These are phyloP conservation scores for Scaeva pyrastri DNA, from an alignment of 2,888 invertebrate genomes.

Conservation along the genomic window DNA sequence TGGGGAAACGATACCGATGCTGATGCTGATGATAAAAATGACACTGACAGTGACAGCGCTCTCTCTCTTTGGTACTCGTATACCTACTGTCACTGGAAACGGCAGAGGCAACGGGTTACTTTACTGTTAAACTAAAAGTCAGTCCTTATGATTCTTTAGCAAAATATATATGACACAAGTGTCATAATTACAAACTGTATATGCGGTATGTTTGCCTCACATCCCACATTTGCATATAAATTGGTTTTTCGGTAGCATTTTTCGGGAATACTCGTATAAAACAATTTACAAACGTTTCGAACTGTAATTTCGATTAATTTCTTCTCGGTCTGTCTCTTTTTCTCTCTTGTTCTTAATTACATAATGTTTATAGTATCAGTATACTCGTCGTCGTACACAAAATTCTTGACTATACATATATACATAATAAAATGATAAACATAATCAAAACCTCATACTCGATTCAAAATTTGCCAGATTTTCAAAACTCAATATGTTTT, in stretches of 20 bases:
- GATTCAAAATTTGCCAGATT: slow-evolving; percentile 6
- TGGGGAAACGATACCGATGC: neutral
- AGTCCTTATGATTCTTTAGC: slow-evolving; percentile 7
- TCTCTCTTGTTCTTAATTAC: slow-evolving; percentile 30
- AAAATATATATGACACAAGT: slow-evolving; percentile 21
- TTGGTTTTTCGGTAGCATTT: slow-evolving; percentile 68
- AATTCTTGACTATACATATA: neutral
- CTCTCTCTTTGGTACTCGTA: neutral
- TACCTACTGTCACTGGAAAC: too few relatives aligned
- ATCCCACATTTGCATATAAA: slow-evolving; percentile 76
- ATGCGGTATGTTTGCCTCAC: slow-evolving; percentile 31
- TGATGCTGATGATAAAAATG: slow-evolving; percentile 7
- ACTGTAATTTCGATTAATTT: slow-evolving; percentile 58
- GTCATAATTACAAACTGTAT: slow-evolving; percentile 59
- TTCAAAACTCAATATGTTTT: slow-evolving; percentile 57
- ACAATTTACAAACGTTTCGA: slow-evolving; percentile 31
- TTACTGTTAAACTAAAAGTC: neutral
- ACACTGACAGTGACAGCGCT: slow-evolving; percentile 11
- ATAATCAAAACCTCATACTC: slow-evolving; percentile 52
- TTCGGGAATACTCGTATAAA: slow-evolving; percentile 47
- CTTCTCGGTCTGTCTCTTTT: neutral
- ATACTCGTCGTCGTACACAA: neutral
- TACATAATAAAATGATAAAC: slow-evolving; percentile 20
- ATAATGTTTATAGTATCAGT: neutral
- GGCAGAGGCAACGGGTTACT: too few relatives aligned